Evolutionary conservation across 2,113 vertebrate genomes (phyloP).

Genomic region (Chascanopsetta lugubris): DNA sequence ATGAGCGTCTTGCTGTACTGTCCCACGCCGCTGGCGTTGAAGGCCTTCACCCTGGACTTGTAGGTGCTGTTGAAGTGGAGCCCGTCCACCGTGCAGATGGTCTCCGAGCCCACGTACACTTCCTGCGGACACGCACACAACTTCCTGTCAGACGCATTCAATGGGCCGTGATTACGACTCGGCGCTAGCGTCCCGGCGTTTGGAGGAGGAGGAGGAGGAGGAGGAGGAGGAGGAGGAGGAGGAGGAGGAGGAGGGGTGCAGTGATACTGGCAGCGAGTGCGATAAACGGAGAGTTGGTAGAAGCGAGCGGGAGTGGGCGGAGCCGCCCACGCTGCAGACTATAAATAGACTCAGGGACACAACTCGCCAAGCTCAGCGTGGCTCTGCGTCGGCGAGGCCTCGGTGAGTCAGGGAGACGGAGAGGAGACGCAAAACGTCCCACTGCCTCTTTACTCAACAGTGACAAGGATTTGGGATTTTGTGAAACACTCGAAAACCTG

Average conservation of each 20-base stretch:
- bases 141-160: constrained; percentile 28
- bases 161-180: constrained; percentile 21
- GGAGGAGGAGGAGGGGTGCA: neutral
- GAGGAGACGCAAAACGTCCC: constrained; percentile 37
- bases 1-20: constrained; percentile 98
- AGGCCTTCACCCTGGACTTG: constrained; percentile 95
- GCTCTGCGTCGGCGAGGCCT: constrained; percentile 34
- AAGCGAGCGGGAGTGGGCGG: constrained; percentile 51
- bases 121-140: constrained; percentile 81
- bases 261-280: constrained; percentile 3
- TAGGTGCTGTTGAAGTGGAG: constrained; percentile 99
- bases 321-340: constrained; percentile 52
- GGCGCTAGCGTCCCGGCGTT: no score
- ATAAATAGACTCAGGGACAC: constrained; percentile 70
- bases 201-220: no score
- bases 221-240: no score
- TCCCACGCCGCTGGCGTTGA: constrained; percentile 94
- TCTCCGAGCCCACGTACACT: constrained; percentile 97
- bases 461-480: no score
- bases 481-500: no score
- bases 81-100: constrained; percentile 98
- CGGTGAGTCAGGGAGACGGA: constrained; percentile 54
- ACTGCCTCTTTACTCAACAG: no score
- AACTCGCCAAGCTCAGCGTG: constrained; percentile 37
- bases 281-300: constrained; percentile 38